A percentile compares a stretch with the other conserved stretches of the same genome.
Evolutionary conservation across 2,113 vertebrate genomes (phyloP).

Genomic region (Megalops atlanticus): DNA sequence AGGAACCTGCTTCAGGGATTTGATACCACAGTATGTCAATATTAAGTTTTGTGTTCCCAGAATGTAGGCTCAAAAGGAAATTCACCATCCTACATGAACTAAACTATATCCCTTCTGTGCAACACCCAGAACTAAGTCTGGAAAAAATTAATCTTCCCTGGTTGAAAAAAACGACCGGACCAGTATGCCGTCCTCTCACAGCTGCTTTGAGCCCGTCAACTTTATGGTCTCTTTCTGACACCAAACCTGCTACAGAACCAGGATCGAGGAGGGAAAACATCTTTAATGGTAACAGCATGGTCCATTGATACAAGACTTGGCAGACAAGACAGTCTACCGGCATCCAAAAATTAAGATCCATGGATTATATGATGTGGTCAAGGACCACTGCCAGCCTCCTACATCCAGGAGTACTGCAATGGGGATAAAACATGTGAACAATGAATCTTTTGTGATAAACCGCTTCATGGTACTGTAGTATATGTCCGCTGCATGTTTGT

Average conservation of each 20-base stretch:
- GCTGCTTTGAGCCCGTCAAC: neutral
- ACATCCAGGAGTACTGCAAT: neutral
- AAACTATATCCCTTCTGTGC: neutral
- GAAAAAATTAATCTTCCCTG: neutral
- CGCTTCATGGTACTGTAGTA: too few relatives aligned
- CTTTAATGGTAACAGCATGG: slow-evolving; percentile 2
- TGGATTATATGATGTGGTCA: neutral
- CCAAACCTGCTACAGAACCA: neutral
- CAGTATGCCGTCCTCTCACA: slow-evolving; percentile 17
- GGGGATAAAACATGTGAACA: neutral
- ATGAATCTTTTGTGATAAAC: neutral
- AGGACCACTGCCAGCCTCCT: neutral
- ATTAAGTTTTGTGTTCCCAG: slow-evolving; percentile 15
- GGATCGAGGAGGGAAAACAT: neutral
- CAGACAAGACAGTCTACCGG: neutral
- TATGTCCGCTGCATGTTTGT: too few relatives aligned
- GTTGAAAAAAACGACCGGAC: neutral
- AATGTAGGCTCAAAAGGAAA: neutral
- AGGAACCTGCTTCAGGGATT: slow-evolving; percentile 36
- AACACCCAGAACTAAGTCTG: neutral
- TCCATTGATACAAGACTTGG: slow-evolving; percentile 9
- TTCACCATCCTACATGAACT: slow-evolving; percentile 31
- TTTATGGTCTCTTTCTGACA: neutral
- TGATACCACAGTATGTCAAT: slow-evolving; percentile 20
- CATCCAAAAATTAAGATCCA: neutral